These are phyloP conservation scores for Lepus europaeus DNA, from an alignment of 2,113 vertebrate species.

Conservation along the genomic window DNA sequence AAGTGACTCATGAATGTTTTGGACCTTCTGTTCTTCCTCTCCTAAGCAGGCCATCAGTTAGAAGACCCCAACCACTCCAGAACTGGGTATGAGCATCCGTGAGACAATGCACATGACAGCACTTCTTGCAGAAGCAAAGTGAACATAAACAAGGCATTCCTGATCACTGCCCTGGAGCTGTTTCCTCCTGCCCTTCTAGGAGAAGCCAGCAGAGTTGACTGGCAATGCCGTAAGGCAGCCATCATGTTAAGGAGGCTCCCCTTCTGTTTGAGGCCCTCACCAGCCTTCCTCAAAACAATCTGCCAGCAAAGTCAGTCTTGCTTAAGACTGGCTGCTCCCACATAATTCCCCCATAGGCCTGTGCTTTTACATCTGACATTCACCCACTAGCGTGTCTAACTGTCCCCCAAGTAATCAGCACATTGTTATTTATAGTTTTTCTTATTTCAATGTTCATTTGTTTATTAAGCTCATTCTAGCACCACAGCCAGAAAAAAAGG, in stretches of 20 bases:
- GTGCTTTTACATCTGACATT: neutral
- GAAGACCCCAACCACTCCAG: neutral
- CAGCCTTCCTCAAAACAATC: neutral
- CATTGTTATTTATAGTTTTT: neutral
- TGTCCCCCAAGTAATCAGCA: neutral
- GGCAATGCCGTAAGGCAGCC: neutral
- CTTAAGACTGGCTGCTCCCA: neutral
- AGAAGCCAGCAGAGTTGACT: neutral
- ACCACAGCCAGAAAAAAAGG: neutral
- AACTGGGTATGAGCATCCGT: neutral
- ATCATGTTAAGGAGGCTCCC: neutral
- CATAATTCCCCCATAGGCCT: neutral
- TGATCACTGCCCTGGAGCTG: neutral
- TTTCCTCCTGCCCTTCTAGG: neutral
- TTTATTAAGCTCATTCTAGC: neutral
- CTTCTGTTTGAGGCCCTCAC: neutral
- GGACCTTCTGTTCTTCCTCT: neutral
- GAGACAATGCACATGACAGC: neutral
- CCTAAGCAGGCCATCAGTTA: neutral
- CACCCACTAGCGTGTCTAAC: neutral
- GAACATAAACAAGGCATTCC: slow-evolving; percentile 6
- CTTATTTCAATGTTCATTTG: neutral
- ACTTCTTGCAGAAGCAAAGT: neutral
- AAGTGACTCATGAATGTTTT: neutral
- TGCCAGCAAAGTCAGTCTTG: neutral